Conservation (phyloP, 2,888 invertebrate species). For the Volucella inflata region DNA sequence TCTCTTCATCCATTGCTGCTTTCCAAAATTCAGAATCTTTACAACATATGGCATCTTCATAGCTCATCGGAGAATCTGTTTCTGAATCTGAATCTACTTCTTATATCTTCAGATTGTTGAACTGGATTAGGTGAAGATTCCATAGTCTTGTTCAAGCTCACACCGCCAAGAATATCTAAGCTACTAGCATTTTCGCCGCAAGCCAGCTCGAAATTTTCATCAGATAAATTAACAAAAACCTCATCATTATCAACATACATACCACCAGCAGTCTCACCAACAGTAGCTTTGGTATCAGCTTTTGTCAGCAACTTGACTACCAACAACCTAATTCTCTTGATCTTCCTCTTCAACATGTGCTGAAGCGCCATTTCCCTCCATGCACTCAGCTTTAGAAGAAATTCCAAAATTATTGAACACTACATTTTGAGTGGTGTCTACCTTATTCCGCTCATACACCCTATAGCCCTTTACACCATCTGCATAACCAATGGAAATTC, state of each 20-base stretch:
- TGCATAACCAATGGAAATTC: conserved; percentile 1
- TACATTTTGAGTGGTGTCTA: neutral
- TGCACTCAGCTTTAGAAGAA: neutral
- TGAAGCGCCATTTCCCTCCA: neutral
- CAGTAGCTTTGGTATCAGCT: neutral
- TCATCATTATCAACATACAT: too few relatives aligned
- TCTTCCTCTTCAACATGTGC: neutral
- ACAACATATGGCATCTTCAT: too few relatives aligned
- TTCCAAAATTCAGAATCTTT: too few relatives aligned
- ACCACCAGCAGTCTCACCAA: too few relatives aligned
- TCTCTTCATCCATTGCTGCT: too few relatives aligned
- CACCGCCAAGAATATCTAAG: neutral
- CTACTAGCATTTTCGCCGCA: neutral
- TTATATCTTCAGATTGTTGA: conserved; percentile 5
- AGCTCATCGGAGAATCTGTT: too few relatives aligned
- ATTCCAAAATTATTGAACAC: neutral
- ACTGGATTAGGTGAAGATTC: neutral
- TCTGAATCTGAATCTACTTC: too few relatives aligned
- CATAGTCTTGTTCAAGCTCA: neutral
- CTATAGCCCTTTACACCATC: conserved; percentile 15
- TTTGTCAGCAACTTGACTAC: neutral
- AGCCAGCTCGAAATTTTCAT: neutral
- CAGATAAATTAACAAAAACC: neutral
- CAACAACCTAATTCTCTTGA: neutral
- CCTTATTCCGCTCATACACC: conserved; percentile 2